Conservation (phyloP, 2,888 invertebrate genomes). For the Chrysopilus asiliformis region DNA sequence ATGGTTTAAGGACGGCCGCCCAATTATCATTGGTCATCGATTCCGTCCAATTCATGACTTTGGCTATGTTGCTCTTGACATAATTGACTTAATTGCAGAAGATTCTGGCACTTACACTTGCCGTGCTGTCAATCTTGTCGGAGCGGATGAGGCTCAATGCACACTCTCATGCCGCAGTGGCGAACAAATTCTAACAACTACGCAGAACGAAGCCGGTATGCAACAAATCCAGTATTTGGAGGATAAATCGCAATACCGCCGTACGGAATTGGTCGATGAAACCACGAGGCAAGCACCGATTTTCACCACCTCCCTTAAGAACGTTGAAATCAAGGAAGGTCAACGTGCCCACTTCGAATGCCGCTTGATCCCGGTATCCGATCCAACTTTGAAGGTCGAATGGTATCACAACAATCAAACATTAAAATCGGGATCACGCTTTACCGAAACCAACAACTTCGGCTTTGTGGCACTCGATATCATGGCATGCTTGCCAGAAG, state of each 20-base stretch:
- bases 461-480: conserved; percentile 96
- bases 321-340: conserved; percentile 85
- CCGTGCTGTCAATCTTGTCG: conserved; percentile 79
- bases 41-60: conserved; percentile 97
- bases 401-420: conserved; percentile 90
- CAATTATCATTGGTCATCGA: conserved; percentile 85
- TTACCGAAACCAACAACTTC: conserved; percentile 92
- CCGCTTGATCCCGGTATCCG: conserved; percentile 84
- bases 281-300: conserved; percentile 81
- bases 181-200: conserved; percentile 67
- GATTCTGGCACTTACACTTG: conserved; percentile 92
- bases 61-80: conserved; percentile 94
- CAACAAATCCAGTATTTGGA: conserved; percentile 84
- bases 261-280: conserved; percentile 65
- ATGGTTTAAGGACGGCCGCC: conserved; percentile 92
- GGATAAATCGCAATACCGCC: conserved; percentile 64
- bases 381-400: conserved; percentile 84
- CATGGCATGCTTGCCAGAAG: conserved; percentile 88
- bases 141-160: conserved; percentile 74
- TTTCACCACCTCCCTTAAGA: conserved; percentile 84
- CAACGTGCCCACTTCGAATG: conserved; percentile 92
- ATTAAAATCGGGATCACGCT: conserved; percentile 85
- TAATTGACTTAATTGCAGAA: conserved; percentile 90
- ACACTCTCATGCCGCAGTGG: conserved; percentile 58
- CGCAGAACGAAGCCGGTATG: conserved; percentile 76